Evolutionary conservation across 1,140 invertebrate genomes (phyloP).

Genomic region (Eupristina koningsbergeri): DNA sequence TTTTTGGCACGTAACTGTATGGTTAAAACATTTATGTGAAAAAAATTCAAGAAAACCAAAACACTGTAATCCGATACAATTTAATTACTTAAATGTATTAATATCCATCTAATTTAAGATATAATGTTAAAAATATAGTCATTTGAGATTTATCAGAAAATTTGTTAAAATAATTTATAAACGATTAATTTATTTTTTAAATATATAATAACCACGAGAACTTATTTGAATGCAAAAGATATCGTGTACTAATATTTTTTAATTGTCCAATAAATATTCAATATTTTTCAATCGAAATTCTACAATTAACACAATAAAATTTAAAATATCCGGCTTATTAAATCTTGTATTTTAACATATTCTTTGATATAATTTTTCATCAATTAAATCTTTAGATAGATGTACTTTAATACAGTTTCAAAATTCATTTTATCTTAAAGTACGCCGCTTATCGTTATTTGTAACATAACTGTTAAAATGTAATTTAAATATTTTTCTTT

Average conservation of each 20-base stretch:
- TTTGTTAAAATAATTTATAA: background rate
- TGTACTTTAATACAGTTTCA: no score
- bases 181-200: background rate
- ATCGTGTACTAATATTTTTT: background rate
- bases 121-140: background rate
- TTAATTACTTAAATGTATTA: no score
- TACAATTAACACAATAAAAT: background rate
- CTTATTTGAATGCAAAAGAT: background rate
- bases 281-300: background rate
- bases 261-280: background rate
- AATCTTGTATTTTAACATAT: no score
- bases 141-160: background rate
- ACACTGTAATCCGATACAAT: background rate
- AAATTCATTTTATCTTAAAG: no score
- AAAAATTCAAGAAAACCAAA: constrained; percentile 19
- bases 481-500: no score
- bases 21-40: background rate
- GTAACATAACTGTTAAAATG: no score
- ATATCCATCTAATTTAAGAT: no score
- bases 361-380: no score
- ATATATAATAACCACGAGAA: background rate
- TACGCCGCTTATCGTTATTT: no score
- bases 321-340: background rate
- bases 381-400: no score
- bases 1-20: background rate